Evolutionary conservation across 2,113 vertebrate species (phyloP).

Genomic region (Spilogale gracilis): DNA sequence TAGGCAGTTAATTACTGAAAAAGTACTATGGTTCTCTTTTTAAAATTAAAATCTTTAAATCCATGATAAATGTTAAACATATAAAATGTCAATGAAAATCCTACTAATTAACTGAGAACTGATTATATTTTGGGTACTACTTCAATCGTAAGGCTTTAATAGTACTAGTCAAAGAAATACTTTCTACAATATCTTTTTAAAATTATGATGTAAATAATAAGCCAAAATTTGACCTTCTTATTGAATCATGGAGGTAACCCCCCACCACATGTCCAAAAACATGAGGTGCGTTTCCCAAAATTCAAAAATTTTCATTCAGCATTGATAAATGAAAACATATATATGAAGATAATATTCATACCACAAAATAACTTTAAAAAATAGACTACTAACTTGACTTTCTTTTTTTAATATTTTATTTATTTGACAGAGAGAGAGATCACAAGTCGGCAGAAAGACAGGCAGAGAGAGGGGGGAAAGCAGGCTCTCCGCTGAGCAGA

Average conservation of each 20-base stretch:
- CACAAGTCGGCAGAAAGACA: too few relatives aligned
- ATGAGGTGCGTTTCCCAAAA: background rate
- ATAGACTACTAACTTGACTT: background rate
- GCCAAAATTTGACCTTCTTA: background rate
- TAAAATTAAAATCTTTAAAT: slow-evolving; percentile 58
- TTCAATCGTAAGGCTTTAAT: background rate
- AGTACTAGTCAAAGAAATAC: background rate
- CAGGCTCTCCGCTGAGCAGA: too few relatives aligned
- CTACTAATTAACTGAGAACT: slow-evolving; percentile 55
- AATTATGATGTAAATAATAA: background rate
- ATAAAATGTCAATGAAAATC: slow-evolving; percentile 41
- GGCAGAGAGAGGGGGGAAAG: too few relatives aligned
- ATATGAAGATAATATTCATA: background rate
- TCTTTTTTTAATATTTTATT: background rate
- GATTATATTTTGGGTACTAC: slow-evolving; percentile 17
- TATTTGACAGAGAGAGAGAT: too few relatives aligned
- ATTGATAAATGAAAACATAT: background rate
- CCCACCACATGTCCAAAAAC: background rate
- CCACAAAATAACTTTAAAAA: background rate
- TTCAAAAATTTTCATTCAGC: background rate
- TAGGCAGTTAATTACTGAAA: slow-evolving; percentile 22
- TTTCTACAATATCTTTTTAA: background rate
- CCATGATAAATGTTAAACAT: slow-evolving; percentile 43
- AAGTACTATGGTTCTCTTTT: background rate
- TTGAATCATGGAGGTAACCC: background rate